Conservation (phyloP, 92 coral and sea anemone species). For the Porites evermanni region DNA sequence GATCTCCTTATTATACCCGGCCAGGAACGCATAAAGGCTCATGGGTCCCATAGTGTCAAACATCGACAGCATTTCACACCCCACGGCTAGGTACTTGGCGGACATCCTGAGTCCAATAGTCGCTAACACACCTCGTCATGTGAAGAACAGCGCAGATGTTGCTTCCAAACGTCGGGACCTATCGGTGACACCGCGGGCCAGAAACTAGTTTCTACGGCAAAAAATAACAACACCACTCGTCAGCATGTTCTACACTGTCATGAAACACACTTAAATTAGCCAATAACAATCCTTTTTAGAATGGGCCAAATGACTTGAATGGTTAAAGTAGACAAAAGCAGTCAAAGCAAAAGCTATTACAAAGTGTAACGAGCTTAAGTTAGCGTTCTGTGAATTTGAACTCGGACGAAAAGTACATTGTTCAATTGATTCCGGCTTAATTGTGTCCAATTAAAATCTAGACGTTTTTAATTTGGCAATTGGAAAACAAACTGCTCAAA, state of each 20-base stretch:
- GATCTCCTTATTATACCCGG: too few species aligned
- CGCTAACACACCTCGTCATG: slow-evolving; percentile 19
- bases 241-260: too few species aligned
- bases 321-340: neutral
- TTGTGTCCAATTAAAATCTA: neutral
- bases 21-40: too few species aligned
- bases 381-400: neutral
- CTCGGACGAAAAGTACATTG: neutral
- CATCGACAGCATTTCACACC: neutral
- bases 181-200: neutral
- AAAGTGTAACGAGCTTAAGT: neutral
- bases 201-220: too few species aligned
- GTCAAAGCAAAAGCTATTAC: neutral
- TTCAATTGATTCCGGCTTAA: neutral
- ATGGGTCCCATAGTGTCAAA: slow-evolving; percentile 3
- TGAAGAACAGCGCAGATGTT: slow-evolving; percentile 2
- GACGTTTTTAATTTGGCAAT: neutral
- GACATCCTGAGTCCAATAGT: slow-evolving; percentile 24
- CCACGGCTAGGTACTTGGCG: slow-evolving; percentile 6
- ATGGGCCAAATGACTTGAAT: neutral
- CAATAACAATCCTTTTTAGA: neutral
- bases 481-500: slow-evolving; percentile 21
- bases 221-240: too few species aligned
- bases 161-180: neutral
- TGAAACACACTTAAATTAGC: neutral